These are phyloP conservation scores for Taphrorychus bicolor DNA, from an alignment of 2,888 invertebrate genomes.

Conservation along the genomic window DNA sequence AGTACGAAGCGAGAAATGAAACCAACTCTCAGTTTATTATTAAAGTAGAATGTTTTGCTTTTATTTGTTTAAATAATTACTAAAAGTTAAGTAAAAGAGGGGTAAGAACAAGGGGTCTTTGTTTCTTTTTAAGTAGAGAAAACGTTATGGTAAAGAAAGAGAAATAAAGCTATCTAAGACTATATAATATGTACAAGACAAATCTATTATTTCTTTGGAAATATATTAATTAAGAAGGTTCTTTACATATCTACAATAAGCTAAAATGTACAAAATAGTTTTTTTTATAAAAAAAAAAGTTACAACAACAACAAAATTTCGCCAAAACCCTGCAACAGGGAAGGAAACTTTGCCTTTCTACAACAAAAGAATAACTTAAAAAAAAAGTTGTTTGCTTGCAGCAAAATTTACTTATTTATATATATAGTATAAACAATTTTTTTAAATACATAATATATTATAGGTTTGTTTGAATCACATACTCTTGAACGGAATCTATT, in stretches of 20 bases:
- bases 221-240: constrained; percentile 57
- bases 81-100: neutral
- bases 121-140: constrained; percentile 54
- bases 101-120: constrained; percentile 55
- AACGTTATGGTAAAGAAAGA: constrained; percentile 41
- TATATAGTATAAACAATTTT: constrained; percentile 54
- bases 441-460: constrained; percentile 52
- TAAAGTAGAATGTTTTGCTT: neutral
- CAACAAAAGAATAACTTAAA: constrained; percentile 28
- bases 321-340: too few relatives aligned
- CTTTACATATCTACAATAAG: constrained; percentile 54
- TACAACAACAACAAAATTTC: neutral
- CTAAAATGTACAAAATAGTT: neutral
- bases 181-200: constrained; percentile 55
- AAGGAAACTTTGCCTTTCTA: too few relatives aligned
- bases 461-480: constrained; percentile 55
- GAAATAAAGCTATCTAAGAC: neutral
- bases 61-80: constrained; percentile 16
- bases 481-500: constrained; percentile 58
- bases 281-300: neutral
- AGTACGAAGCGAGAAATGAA: neutral
- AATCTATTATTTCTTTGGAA: constrained; percentile 55
- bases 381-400: constrained; percentile 55
- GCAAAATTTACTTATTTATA: constrained; percentile 42
- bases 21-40: neutral